phyloP scores from a whole-genome alignment of 1,140 invertebrate species.

The Stenopsyche tienmushanensis region DNA sequence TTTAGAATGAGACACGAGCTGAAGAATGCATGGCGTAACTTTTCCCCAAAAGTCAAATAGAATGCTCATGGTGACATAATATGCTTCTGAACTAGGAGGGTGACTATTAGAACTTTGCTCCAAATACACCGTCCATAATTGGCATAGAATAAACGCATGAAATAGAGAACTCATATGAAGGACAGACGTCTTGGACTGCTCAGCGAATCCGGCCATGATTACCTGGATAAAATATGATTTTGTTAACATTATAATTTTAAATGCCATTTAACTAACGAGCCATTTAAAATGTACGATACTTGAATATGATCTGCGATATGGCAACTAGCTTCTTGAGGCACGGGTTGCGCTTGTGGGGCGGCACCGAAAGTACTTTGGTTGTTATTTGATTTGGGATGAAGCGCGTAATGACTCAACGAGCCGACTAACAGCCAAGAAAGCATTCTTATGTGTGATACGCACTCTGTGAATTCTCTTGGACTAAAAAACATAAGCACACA shows the following conservation, averaged over 20 bases:
- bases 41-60: constrained; percentile 99
- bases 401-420: constrained; percentile 74
- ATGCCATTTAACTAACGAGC: constrained; percentile 1
- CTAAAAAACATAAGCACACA: constrained; percentile 52
- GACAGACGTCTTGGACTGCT: constrained; percentile 87
- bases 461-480: constrained; percentile 93
- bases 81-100: constrained; percentile 66
- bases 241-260: not conserved
- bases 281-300: constrained; percentile 53
- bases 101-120: constrained; percentile 80
- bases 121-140: constrained; percentile 98
- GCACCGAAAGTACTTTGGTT: constrained; percentile 37
- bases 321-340: constrained; percentile 93
- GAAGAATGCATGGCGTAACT: constrained; percentile 92
- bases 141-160: constrained; percentile 80
- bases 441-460: constrained; percentile 89
- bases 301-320: constrained; percentile 97
- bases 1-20: constrained; percentile 92
- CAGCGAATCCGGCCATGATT: constrained; percentile 92
- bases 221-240: constrained; percentile 51
- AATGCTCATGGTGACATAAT: constrained; percentile 74
- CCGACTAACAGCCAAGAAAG: constrained; percentile 95
- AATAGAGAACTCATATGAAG: constrained; percentile 91
- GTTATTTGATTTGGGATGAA: constrained; percentile 44
- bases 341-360: constrained; percentile 71